Evolutionary conservation across 2,888 invertebrate species (phyloP).

Genomic region (Pegoplata infirma): DNA sequence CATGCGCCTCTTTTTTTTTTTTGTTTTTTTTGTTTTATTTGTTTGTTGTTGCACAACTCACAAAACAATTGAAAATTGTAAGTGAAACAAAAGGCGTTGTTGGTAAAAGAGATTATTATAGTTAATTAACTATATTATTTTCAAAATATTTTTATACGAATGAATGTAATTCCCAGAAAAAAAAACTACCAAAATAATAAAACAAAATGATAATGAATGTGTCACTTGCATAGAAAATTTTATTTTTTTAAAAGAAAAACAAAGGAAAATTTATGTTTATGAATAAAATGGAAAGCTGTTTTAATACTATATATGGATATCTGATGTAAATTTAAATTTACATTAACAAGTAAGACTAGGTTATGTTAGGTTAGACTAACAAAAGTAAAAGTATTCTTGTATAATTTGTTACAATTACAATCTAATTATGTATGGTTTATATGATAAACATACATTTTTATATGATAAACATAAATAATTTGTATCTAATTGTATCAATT

Average conservation of each 20-base stretch:
- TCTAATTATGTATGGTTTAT: no score
- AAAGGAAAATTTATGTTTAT: neutral
- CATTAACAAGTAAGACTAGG: neutral
- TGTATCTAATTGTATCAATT: no score
- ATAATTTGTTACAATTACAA: no score
- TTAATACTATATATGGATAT: neutral
- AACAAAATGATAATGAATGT: neutral
- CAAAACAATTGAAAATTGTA: constrained; percentile 35
- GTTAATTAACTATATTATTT: neutral
- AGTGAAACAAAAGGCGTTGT: constrained; percentile 26
- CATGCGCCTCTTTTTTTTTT: neutral
- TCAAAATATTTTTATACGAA: neutral
- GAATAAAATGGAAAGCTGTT: neutral
- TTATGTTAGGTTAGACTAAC: no score
- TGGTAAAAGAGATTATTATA: neutral
- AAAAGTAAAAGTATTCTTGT: no score
- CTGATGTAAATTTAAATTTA: neutral
- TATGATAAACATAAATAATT: no score
- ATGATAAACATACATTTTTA: no score
- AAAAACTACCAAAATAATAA: no score
- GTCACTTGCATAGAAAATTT: neutral
- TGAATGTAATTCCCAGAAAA: neutral
- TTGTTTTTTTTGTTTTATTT: no score
- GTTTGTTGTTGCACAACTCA: constrained; percentile 42
- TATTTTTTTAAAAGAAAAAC: no score